These are phyloP conservation scores for Drosophila yooni DNA, from an alignment of 2,888 invertebrate genomes.

Conservation along the genomic window DNA sequence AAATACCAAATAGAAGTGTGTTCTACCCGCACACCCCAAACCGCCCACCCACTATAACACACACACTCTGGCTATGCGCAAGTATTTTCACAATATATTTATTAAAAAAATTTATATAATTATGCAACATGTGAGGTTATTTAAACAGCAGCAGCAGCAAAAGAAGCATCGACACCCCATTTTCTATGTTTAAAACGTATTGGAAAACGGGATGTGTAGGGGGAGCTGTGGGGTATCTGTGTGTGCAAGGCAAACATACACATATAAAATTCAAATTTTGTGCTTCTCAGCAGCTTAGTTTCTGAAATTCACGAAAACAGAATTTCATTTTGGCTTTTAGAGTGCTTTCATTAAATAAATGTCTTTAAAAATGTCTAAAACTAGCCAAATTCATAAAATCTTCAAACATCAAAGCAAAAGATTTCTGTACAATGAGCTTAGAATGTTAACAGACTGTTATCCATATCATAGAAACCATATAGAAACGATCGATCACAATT, in stretches of 20 bases:
- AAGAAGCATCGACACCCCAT: not conserved
- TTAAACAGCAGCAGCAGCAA: not conserved
- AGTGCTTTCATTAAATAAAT: not conserved
- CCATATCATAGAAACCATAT: not conserved
- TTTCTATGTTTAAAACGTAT: not conserved
- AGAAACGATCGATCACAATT: not conserved
- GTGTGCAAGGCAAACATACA: not conserved
- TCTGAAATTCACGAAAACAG: not conserved
- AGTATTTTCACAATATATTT: slow-evolving; percentile 72
- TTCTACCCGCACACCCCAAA: not conserved
- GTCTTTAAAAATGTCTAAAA: not conserved
- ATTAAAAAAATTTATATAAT: slow-evolving; percentile 66
- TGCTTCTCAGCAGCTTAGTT: not conserved
- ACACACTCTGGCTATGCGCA: slow-evolving; percentile 35
- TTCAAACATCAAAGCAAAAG: not conserved
- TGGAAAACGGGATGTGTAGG: not conserved
- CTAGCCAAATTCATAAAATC: not conserved
- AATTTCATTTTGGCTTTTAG: not conserved
- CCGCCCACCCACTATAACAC: not conserved
- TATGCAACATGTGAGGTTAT: slow-evolving; percentile 55
- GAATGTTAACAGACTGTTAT: not conserved
- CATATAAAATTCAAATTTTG: not conserved
- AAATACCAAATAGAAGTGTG: slow-evolving; percentile 53
- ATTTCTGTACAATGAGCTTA: not conserved
- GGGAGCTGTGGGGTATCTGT: not conserved